Evolutionary conservation across 2,888 invertebrate species (phyloP).

Genomic region (Merodon equestris): DNA sequence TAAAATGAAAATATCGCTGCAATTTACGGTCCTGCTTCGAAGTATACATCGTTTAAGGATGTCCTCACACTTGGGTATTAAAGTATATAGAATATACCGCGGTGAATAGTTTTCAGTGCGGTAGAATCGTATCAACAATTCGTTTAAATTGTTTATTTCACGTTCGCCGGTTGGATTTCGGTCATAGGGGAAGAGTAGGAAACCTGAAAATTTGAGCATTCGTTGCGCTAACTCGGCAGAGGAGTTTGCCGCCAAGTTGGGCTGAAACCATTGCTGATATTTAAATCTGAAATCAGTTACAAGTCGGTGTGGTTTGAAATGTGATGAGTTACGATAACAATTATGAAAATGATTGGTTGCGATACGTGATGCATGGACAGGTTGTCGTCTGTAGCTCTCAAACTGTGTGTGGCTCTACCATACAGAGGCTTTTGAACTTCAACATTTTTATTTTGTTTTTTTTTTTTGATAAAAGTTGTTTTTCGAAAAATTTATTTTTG

Average conservation of each 20-base stretch:
- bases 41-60: constrained; percentile 73
- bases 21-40: constrained; percentile 71
- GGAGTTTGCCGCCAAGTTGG: constrained; percentile 64
- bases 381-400: too few relatives aligned
- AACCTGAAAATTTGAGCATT: constrained; percentile 72
- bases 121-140: constrained; percentile 73
- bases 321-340: too few relatives aligned
- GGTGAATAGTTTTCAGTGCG: constrained; percentile 73
- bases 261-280: constrained; percentile 70
- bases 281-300: constrained; percentile 71
- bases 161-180: constrained; percentile 59
- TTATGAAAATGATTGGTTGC: too few relatives aligned
- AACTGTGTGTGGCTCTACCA: too few relatives aligned
- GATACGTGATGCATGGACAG: too few relatives aligned
- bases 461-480: too few relatives aligned
- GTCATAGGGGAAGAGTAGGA: constrained; percentile 72
- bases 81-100: constrained; percentile 71
- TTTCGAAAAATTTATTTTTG: too few relatives aligned
- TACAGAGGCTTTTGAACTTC: too few relatives aligned
- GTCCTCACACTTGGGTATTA: constrained; percentile 74
- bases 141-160: constrained; percentile 72
- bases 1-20: constrained; percentile 71
- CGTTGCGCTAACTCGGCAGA: constrained; percentile 71
- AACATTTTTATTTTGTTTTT: too few relatives aligned
- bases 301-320: too few relatives aligned